phyloP scores from a whole-genome alignment of 2,888 invertebrate genomes.

The Tanypteryx hageni region DNA sequence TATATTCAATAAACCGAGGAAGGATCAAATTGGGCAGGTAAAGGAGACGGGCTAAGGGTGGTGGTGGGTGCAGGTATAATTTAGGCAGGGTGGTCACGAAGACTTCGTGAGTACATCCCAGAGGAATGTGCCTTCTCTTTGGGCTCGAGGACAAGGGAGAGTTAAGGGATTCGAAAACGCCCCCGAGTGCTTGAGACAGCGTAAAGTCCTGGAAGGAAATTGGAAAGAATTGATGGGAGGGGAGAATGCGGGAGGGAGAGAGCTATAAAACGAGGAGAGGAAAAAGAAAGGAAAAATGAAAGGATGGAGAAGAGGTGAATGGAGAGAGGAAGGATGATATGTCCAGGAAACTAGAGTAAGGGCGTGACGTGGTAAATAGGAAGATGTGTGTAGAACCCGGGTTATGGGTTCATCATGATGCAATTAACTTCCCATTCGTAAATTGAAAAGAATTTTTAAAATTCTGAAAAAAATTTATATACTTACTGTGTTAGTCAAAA shows the following conservation, averaged over 20 bases:
- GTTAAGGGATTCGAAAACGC: background rate
- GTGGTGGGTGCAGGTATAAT: conserved; percentile 22
- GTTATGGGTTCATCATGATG: no score
- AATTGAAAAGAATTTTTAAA: no score
- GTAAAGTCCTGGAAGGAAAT: background rate
- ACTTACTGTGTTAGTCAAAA: no score
- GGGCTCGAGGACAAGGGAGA: background rate
- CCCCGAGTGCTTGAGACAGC: background rate
- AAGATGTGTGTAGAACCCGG: background rate
- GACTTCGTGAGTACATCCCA: background rate
- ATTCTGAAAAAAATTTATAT: no score
- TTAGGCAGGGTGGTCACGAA: background rate
- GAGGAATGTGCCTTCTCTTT: conserved; percentile 4
- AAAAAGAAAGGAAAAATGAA: background rate
- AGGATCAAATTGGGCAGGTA: background rate
- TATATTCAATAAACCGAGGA: background rate
- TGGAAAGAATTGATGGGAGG: background rate
- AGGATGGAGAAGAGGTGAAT: background rate
- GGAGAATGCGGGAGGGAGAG: background rate
- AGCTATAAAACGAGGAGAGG: background rate
- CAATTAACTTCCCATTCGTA: no score
- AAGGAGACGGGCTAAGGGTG: no score
- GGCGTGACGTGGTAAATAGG: background rate
- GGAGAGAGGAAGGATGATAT: background rate
- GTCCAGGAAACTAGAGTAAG: background rate